Evolutionary conservation across 2,113 vertebrate genomes (phyloP), one percentile per base, ranked within the genome.

Genomic region (Calyptommatus sinebrachiatus): DNA sequence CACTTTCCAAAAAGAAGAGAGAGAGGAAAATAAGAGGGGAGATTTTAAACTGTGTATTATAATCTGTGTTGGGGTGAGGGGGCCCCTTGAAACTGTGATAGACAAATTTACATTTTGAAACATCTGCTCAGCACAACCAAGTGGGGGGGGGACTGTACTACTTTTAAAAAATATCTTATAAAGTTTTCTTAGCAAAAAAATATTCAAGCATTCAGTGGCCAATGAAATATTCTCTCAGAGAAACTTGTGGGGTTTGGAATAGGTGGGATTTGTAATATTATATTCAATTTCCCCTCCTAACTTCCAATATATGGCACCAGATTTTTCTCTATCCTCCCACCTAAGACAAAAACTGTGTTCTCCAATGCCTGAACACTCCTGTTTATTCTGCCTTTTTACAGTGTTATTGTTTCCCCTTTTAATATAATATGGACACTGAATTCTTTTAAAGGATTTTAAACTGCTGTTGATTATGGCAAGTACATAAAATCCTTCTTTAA

Each of bases 401-500:
- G 21, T 2, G 1, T 72, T 80, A 22, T 73, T 57, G 2, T 0
- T 74, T 4, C 7, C 86, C 57, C 89, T 89, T 85, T 90, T 84
- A 81, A 82, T 89, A 92, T 88, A 86, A 91, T 85, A 91, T 71
- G 85, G 91, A 83, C 92, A 86, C 35, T n/a, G 78, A 86, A 1
- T 35, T 4, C 29, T 24, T 26, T 9, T 41, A 6, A n/a, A 81
- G 85, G 93, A 85, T 90, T 77, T 94, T 94, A 88, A 89, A 86
- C 91, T 94, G 92, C 94, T 94, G 93, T 94, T 95, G 95, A 96
- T 96, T 96, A 96, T 88, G 88, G 85, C 88, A 75, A 94, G 92
- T 92, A 93, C 88, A 89, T 90, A 91, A 90, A 92, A 87, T 92
- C 94, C 92, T 92, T 92, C 93, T 93, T 29, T 72, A 93, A 92